phyloP scores from a whole-genome alignment of 2,797 vertebrate genomes.

The Macroramphosus scolopax region DNA sequence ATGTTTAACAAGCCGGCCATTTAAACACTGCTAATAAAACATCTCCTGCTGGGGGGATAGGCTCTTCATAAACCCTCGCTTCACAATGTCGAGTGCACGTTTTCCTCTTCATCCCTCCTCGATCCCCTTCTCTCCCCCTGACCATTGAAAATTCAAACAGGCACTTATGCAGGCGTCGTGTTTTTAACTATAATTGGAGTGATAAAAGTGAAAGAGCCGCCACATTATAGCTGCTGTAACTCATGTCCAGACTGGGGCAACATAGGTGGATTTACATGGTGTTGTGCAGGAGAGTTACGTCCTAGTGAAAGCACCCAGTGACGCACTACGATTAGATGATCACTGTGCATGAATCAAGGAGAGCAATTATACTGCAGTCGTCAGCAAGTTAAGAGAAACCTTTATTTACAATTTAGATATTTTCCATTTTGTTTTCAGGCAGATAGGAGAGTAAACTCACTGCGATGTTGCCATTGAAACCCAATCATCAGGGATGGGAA shows the following conservation, averaged over 20 bases:
- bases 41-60: conserved; percentile 67
- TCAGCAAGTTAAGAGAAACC: too few species aligned
- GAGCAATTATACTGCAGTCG: not conserved
- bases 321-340: not conserved
- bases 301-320: not conserved
- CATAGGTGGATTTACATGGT: conserved; percentile 18
- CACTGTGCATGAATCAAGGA: conserved; percentile 11
- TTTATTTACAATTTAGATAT: too few species aligned
- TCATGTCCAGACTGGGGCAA: conserved; percentile 50
- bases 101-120: conserved; percentile 24
- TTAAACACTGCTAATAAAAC: conserved; percentile 79
- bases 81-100: conserved; percentile 41
- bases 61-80: conserved; percentile 73
- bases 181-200: conserved; percentile 74
- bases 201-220: conserved; percentile 72
- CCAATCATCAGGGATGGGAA: too few species aligned
- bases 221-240: conserved; percentile 65
- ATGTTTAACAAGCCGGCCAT: conserved; percentile 78
- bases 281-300: conserved; percentile 4
- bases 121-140: conserved; percentile 4
- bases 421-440: too few species aligned
- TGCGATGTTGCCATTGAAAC: too few species aligned
- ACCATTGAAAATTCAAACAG: conserved; percentile 50
- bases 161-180: conserved; percentile 58
- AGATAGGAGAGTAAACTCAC: too few species aligned